phyloP scores from a whole-genome alignment of 2,113 vertebrate species.

The Pomatorhinus ruficollis region DNA sequence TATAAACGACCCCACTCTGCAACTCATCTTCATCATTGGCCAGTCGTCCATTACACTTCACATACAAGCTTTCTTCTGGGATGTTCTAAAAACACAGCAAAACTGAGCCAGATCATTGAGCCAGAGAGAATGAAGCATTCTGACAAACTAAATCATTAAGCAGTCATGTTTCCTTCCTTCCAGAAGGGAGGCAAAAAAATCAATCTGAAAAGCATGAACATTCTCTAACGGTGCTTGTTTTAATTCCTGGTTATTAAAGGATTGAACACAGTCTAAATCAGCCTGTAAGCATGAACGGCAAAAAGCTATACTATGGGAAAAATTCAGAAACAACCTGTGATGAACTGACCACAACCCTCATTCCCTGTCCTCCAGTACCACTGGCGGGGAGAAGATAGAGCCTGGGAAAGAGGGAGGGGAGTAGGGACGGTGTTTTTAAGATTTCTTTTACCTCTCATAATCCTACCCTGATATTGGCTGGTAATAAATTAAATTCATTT shows the following conservation, averaged over 20 bases:
- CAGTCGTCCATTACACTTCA: slow-evolving; percentile 78
- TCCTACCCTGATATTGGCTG: background rate
- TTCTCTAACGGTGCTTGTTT: accelerated
- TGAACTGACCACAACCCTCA: background rate
- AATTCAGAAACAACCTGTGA: background rate
- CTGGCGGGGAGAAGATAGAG: background rate
- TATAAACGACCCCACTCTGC: slow-evolving; percentile 82
- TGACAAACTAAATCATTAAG: background rate
- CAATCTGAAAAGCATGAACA: background rate
- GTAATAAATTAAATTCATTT: background rate
- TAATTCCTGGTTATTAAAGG: background rate
- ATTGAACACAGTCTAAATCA: background rate
- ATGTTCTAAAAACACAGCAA: slow-evolving; percentile 66
- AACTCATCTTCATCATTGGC: slow-evolving; percentile 60
- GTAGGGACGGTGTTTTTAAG: background rate
- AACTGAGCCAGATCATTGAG: background rate
- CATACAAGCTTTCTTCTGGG: slow-evolving; percentile 78
- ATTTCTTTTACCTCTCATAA: background rate
- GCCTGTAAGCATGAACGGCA: accelerated
- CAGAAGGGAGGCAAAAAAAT: background rate
- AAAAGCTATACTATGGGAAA: background rate
- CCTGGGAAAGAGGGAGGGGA: background rate
- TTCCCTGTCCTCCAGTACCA: background rate
- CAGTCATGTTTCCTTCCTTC: background rate
- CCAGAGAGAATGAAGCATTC: background rate